Evolutionary conservation across 2,113 vertebrate genomes (phyloP).

Genomic region (Platichthys flesus): DNA sequence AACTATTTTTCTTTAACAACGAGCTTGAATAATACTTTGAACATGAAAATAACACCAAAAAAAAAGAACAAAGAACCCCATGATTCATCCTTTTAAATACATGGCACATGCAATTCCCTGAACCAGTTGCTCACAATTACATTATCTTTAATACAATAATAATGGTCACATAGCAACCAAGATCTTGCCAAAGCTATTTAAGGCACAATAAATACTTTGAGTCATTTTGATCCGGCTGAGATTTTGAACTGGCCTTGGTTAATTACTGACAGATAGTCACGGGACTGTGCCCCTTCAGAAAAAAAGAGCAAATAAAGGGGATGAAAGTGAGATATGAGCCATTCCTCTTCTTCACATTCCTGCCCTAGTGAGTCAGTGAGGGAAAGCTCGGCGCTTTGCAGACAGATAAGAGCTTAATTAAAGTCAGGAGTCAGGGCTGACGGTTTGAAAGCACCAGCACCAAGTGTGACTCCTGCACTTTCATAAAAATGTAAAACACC

Average conservation of each 20-base stretch:
- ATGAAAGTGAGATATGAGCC: slow-evolving; percentile 44
- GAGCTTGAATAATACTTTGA: background rate
- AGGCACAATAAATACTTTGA: slow-evolving; percentile 6
- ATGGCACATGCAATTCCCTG: slow-evolving; percentile 8
- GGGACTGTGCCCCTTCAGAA: slow-evolving; percentile 37
- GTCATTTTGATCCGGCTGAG: slow-evolving; percentile 21
- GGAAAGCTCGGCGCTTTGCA: slow-evolving; percentile 56
- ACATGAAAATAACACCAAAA: background rate
- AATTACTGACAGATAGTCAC: slow-evolving; percentile 56
- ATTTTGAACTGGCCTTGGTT: slow-evolving; percentile 23
- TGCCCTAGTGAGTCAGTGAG: slow-evolving; percentile 44
- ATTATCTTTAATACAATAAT: slow-evolving; percentile 36
- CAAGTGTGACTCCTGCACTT: slow-evolving; percentile 36
- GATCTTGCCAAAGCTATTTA: background rate
- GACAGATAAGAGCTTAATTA: slow-evolving; percentile 76
- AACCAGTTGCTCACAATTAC: background rate
- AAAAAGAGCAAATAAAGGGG: slow-evolving; percentile 27
- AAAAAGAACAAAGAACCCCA: slow-evolving; percentile 1
- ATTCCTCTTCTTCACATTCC: slow-evolving; percentile 66
- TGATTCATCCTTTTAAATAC: slow-evolving; percentile 23
- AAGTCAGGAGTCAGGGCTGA: slow-evolving; percentile 66
- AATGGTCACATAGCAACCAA: background rate
- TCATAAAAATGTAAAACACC: slow-evolving; percentile 74
- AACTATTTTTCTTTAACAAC: background rate
- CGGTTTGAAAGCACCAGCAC: slow-evolving; percentile 50